Base-by-base conservation (phyloP, 2,888 invertebrate genomes). In the Philereme vetulata region DNA sequence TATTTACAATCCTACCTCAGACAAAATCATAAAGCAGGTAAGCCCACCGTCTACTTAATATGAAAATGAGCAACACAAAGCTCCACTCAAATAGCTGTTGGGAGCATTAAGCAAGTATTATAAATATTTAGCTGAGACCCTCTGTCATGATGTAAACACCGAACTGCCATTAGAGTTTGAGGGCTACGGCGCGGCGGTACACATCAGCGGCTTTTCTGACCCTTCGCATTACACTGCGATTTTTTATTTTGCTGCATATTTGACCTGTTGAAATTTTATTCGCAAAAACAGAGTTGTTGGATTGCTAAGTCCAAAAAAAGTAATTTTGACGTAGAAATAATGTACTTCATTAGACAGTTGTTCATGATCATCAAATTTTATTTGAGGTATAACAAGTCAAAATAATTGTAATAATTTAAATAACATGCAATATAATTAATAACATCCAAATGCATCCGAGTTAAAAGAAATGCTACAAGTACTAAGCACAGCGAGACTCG, bases 41-140 rank as follows among this genome's bases (percentile, higher is more conserved):
- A 56, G 44, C 56, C 46, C 32, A 55, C 46, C 52, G 45, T 53
- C 52, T 52, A 58, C 59, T 59, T 58, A 52, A 58, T 72, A 74
- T 74, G 72, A 69, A 71, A 74, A 74, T 72, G 69, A 70, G 62
- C 44, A 60, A 64, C 64, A 64, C 65, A 70, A 73, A 74, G 66
- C 70, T 74, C 70, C 60, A 63, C 67, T 67, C 67, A 72, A 73
- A 80, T 72, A 72, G 74, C 75, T 72, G 66, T 60, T 63, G 75
- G 73, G 72, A 49, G 51, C 73, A 80, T 78, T 78, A 78, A 62
- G 71, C 71, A 74, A 81, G 78, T 78, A 78, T 79, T 77, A 80
- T 79, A 80, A 80, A 80, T 78, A 77, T 82, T 82, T 76, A 77
- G 71, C 72, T 44, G 64, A 49, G 65, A 65, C 73, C 75, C 74